Percentiles rank a stretch among this genome's conserved stretches.
Conservation (phyloP, 2,888 invertebrate species). For the Drosophila flavopinicola region DNA sequence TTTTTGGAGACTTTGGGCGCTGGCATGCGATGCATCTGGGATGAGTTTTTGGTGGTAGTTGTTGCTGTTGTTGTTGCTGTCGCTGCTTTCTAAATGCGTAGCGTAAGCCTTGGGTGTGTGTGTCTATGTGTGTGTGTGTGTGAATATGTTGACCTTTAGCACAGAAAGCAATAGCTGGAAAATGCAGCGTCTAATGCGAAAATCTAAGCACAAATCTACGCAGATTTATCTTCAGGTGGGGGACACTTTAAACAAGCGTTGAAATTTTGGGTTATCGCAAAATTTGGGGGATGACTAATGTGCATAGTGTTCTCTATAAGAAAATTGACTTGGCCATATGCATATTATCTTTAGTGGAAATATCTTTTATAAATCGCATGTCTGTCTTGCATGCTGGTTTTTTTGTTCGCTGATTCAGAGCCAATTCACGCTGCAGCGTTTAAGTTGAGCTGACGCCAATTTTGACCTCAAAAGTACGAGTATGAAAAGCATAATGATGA, state of each 20-base stretch:
- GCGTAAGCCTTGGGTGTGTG: conserved; percentile 43
- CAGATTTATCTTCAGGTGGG: conserved; percentile 65
- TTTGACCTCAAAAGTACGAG: conserved; percentile 40
- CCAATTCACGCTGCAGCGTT: conserved; percentile 36
- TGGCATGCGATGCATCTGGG: conserved; percentile 48
- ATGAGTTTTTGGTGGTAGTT: conserved; percentile 28
- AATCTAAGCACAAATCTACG: conserved; percentile 57
- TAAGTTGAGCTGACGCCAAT: conserved; percentile 50
- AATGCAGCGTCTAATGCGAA: conserved; percentile 45
- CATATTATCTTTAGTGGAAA: conserved; percentile 1
- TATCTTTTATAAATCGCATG: conserved; percentile 2
- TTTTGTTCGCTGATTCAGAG: conserved; percentile 12
- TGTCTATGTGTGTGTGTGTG: conserved; percentile 45
- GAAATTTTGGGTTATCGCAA: conserved; percentile 43
- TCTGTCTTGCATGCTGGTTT: conserved; percentile 16
- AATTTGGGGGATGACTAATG: conserved; percentile 11
- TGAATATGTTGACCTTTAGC: conserved; percentile 68
- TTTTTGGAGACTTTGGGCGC: conserved; percentile 40
- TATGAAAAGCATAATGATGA: conserved; percentile 70
- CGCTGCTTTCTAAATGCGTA: conserved; percentile 73
- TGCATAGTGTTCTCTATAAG: too few species aligned
- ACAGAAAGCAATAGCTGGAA: conserved; percentile 51
- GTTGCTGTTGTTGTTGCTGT: conserved; percentile 16
- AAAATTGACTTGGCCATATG: background rate
- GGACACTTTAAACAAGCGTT: conserved; percentile 54